Conservation (phyloP, 2,797 vertebrate genomes). For the Sebastes aleutianus region DNA sequence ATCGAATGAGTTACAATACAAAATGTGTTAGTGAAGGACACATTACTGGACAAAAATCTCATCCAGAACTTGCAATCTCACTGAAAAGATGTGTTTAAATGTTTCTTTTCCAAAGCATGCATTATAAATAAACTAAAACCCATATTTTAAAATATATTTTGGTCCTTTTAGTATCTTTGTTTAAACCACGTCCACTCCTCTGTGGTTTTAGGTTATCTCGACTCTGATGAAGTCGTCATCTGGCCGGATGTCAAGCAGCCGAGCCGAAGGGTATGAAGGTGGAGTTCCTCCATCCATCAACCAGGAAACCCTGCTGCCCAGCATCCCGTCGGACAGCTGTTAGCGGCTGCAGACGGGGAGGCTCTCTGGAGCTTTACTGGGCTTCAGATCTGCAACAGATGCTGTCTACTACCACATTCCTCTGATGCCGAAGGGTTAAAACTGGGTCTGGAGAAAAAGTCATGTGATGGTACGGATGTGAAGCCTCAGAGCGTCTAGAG, state of each 20-base stretch:
- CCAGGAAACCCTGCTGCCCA: conserved; percentile 39
- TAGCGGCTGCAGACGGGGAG: conserved; percentile 44
- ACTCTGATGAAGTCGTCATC: conserved; percentile 34
- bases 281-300: conserved; percentile 37
- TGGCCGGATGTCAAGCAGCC: conserved; percentile 15
- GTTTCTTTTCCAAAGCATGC: not conserved
- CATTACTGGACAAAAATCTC: not conserved
- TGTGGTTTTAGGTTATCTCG: conserved; percentile 12
- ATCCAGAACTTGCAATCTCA: not conserved
- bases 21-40: not conserved
- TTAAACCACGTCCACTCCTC: conserved; percentile 5
- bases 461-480: conserved; percentile 18
- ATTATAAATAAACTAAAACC: conserved; percentile 12
- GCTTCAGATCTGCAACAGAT: conserved; percentile 67
- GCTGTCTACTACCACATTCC: conserved; percentile 53
- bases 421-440: conserved; percentile 56
- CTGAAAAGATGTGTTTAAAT: not conserved
- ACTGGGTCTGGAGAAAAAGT: conserved; percentile 43
- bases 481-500: conserved; percentile 15
- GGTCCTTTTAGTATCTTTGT: not conserved
- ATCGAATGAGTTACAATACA: not conserved
- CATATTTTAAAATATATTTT: not conserved
- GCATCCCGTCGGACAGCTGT: conserved; percentile 54
- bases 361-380: conserved; percentile 52
- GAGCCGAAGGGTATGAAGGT: not conserved